Conservation (phyloP, 1,140 invertebrate genomes). For the Caenorhabditis latens region DNA sequence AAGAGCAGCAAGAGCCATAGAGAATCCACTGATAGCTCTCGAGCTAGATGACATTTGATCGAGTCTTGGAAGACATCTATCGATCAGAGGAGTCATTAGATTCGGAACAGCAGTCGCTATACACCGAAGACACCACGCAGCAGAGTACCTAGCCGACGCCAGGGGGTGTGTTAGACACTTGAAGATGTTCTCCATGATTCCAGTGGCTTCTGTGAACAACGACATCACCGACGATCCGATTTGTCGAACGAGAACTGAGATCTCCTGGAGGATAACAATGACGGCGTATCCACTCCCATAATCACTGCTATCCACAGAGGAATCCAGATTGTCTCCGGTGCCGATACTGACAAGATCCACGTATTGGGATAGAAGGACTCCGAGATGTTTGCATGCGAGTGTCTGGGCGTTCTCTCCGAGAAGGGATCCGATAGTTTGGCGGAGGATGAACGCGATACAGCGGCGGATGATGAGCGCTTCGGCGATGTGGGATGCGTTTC, state of each 20-base stretch:
- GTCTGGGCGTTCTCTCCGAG: conserved; percentile 96
- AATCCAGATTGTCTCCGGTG: conserved; percentile 12
- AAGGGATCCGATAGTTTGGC: conserved; percentile 89
- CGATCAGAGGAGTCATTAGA: conserved; percentile 91
- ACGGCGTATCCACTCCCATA: conserved; percentile 47
- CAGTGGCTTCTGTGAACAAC: conserved; percentile 87
- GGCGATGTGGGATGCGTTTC: conserved; percentile 85
- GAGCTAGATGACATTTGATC: conserved; percentile 90
- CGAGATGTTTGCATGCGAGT: conserved; percentile 92
- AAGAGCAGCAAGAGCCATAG: conserved; percentile 90
- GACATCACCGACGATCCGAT: conserved; percentile 92
- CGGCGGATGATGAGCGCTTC: conserved; percentile 97
- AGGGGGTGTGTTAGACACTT: conserved; percentile 92
- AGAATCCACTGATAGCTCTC: conserved; percentile 91
- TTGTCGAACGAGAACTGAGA: conserved; percentile 83
- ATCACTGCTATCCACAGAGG: neutral
- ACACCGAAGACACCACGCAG: conserved; percentile 92
- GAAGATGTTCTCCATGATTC: conserved; percentile 82
- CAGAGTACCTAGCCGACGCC: conserved; percentile 89
- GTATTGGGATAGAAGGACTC: conserved; percentile 83
- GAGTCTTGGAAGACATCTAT: conserved; percentile 83
- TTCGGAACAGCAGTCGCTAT: conserved; percentile 92
- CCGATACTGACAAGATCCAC: conserved; percentile 3
- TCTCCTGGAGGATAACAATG: conserved; percentile 89
- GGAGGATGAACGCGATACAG: conserved; percentile 94